Base-by-base conservation (phyloP, 1,140 invertebrate species). In the Druon quercuslanigerum region DNA sequence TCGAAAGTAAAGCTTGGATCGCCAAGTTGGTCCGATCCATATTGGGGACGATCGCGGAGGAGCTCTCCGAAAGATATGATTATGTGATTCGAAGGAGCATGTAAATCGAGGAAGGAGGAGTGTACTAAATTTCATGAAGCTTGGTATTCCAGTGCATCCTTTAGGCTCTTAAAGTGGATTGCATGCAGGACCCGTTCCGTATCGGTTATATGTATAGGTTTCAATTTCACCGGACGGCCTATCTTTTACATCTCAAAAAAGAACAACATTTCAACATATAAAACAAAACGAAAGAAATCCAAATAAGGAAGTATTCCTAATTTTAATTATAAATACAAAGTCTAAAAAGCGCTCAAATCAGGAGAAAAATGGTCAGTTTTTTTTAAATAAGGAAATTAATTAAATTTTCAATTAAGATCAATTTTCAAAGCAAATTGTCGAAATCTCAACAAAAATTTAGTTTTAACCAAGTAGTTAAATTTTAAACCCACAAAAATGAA, bases 31-130 rank as follows among this genome's bases (percentile, higher is more conserved):
- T 40, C 40, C 1, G 40, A 40, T 66, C 25, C 25, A 66, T 66
- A 66, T 40, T 40, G 57, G 13, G 57, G 57, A 66, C 60, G 60
- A 66, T 66, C 20, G 60, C 33, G 14, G 25, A 66, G 33, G 25
- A 66, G 57, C 57, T 66, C 57, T 66, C 57, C 20, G 57, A 66
- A 25, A 40, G 60, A 66, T 66, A 66, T 66, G 60, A 66, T 66
- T 66, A 66, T 66, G 60, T 66, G 60, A 66, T 66, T 66, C 60
- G 13, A 66, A 66, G 60, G 14, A 46, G 60, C 60, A 66, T 66
- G 60, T 66, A 66, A 66, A 66, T 66, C 40, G 60, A 66, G 20
- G 60, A 66, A 66, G 60, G 25, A 66, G 25, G 60, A 66, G 60
- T 66, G 25, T 66, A 40, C 60, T 7, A 16, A 56, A 66, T 66